Evolutionary conservation across 2,797 vertebrate species (phyloP).

Genomic region (Pogonophryne albipinna): DNA sequence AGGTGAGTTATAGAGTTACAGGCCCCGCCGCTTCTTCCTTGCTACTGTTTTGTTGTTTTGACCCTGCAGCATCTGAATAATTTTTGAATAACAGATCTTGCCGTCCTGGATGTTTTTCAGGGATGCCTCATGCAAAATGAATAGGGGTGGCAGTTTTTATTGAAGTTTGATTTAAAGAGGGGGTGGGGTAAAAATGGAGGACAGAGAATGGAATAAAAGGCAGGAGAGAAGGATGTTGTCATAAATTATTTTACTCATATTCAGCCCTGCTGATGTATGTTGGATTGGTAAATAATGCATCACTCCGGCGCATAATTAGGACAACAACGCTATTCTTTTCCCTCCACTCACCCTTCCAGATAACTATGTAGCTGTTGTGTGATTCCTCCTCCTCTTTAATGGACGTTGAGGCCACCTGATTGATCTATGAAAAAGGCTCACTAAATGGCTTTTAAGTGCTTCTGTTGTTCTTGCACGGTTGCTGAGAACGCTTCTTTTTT

Average conservation of each 20-base stretch:
- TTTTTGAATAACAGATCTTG: slow-evolving; percentile 81
- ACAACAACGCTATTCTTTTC: slow-evolving; percentile 86
- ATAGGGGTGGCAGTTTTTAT: slow-evolving; percentile 86
- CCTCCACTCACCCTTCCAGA: slow-evolving; percentile 66
- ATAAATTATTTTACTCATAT: slow-evolving; percentile 90
- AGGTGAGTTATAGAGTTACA: slow-evolving; percentile 75
- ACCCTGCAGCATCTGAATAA: slow-evolving; percentile 78
- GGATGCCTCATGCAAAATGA: slow-evolving; percentile 87
- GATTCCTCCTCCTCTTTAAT: slow-evolving; percentile 76
- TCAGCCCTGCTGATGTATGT: slow-evolving; percentile 85
- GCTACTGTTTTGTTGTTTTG: slow-evolving; percentile 82
- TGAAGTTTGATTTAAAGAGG: slow-evolving; percentile 87
- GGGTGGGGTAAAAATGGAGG: slow-evolving; percentile 61
- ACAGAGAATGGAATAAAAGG: slow-evolving; percentile 65
- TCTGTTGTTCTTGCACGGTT: slow-evolving; percentile 25
- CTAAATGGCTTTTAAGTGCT: slow-evolving; percentile 82
- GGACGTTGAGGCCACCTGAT: slow-evolving; percentile 83
- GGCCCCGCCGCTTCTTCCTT: slow-evolving; percentile 51
- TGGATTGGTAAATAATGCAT: slow-evolving; percentile 89
- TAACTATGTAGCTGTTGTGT: slow-evolving; percentile 66
- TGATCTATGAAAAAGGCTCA: slow-evolving; percentile 75
- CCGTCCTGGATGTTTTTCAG: slow-evolving; percentile 81
- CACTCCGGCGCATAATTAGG: slow-evolving; percentile 85
- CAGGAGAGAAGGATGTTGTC: slow-evolving; percentile 80
- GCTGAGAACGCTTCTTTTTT: slow-evolving; percentile 1